Percentiles rank a stretch among this genome's conserved stretches.
Conservation (phyloP, 2,888 invertebrate species). For the Oegoconia quadripuncta region DNA sequence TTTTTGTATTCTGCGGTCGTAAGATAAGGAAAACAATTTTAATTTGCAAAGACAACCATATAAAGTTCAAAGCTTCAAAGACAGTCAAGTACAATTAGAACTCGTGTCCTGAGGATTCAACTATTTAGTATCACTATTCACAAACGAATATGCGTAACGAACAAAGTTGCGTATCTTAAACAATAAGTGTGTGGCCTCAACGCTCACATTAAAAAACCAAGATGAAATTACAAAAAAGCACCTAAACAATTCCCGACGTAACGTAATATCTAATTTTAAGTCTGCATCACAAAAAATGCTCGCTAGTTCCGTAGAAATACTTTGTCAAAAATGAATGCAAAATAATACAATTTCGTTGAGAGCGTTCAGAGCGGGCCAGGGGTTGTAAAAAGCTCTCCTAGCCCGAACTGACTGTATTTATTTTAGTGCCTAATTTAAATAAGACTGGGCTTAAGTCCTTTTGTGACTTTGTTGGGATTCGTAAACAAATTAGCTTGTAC, state of each 20-base stretch:
- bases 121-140: too few relatives aligned
- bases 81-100: too few relatives aligned
- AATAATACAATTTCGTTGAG: constrained; percentile 75
- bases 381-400: constrained; percentile 59
- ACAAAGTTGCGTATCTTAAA: too few relatives aligned
- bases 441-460: constrained; percentile 68
- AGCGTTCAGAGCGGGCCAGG: constrained; percentile 48
- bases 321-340: constrained; percentile 75
- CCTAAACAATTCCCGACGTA: constrained; percentile 16
- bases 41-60: too few relatives aligned
- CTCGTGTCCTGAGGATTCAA: too few relatives aligned
- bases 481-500: constrained; percentile 67
- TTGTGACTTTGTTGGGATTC: constrained; percentile 61
- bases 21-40: too few relatives aligned
- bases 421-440: constrained; percentile 75
- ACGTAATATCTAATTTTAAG: constrained; percentile 25
- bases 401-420: constrained; percentile 60
- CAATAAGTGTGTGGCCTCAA: too few relatives aligned
- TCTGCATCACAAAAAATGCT: constrained; percentile 30
- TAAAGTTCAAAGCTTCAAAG: too few relatives aligned
- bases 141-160: too few relatives aligned
- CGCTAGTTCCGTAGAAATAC: constrained; percentile 46
- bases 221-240: not conserved
- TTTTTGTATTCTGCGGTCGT: too few relatives aligned
- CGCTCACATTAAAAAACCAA: too few relatives aligned